These are phyloP conservation scores for Sakesphorus luctuosus DNA, from an alignment of 2,113 vertebrate genomes.

Conservation along the genomic window DNA sequence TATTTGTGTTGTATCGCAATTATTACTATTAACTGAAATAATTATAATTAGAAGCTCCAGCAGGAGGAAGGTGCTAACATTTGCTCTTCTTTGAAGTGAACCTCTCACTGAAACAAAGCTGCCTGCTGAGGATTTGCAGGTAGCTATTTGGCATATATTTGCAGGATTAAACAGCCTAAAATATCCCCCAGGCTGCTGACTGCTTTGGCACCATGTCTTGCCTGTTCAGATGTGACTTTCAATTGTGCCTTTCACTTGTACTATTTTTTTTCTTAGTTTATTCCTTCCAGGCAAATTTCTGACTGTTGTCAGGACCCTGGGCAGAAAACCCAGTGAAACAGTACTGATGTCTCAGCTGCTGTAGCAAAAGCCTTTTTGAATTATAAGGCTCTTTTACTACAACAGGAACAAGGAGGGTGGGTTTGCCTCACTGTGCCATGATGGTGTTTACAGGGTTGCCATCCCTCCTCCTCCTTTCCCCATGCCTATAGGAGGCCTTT, in stretches of 20 bases:
- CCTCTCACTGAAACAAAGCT: background rate
- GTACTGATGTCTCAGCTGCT: background rate
- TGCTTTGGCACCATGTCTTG: slow-evolving; percentile 29
- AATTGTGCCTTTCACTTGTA: slow-evolving; percentile 23
- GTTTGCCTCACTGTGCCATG: background rate
- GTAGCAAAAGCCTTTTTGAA: background rate
- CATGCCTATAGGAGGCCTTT: background rate
- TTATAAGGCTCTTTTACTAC: background rate
- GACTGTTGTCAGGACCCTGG: background rate
- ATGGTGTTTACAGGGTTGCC: background rate
- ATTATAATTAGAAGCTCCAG: background rate
- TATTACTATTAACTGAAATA: background rate
- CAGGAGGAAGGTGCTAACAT: background rate
- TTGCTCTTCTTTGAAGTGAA: background rate
- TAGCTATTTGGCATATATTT: slow-evolving; percentile 12
- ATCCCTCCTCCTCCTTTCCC: background rate
- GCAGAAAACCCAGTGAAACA: background rate
- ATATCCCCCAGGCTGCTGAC: slow-evolving; percentile 12
- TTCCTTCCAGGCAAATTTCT: slow-evolving; percentile 21
- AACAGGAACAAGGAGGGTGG: background rate
- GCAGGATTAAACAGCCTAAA: slow-evolving; percentile 53
- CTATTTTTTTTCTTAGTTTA: background rate
- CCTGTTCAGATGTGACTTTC: slow-evolving; percentile 55
- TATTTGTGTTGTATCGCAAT: background rate
- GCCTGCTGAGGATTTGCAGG: background rate